Percentiles rank a stretch among this genome's conserved stretches.
Conservation (phyloP, 1,140 invertebrate species). For the Cepaea nemoralis region DNA sequence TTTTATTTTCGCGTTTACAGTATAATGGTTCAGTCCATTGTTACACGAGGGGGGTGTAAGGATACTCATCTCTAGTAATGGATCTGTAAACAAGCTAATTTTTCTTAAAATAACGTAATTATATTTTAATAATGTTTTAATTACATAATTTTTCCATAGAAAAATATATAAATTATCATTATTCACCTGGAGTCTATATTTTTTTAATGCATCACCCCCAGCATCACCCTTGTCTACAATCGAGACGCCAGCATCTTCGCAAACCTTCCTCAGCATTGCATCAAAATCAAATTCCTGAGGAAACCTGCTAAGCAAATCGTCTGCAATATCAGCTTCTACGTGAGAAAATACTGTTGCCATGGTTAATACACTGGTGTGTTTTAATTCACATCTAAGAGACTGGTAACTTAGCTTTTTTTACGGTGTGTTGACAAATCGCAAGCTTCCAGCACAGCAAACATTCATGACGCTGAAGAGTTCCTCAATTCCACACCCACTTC, state of each 20-base stretch:
- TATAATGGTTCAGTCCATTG: conserved; percentile 15
- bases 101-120: no score
- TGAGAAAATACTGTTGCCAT: conserved; percentile 45
- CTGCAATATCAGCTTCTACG: conserved; percentile 43
- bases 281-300: conserved; percentile 48
- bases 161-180: no score
- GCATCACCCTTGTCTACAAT: conserved; percentile 1
- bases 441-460: conserved; percentile 29
- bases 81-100: no score
- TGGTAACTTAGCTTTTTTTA: neutral
- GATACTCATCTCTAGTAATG: neutral
- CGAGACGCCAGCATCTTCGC: conserved; percentile 42
- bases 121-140: no score
- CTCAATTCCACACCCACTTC: conserved; percentile 11
- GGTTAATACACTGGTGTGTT: neutral
- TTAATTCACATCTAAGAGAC: neutral
- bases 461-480: conserved; percentile 24
- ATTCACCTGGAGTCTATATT: conserved; percentile 4
- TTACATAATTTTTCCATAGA: no score
- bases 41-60: neutral
- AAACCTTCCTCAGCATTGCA: conserved; percentile 40
- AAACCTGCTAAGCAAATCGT: conserved; percentile 37
- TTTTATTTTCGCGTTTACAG: conserved; percentile 36
- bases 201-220: conserved; percentile 5
- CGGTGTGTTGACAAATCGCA: conserved; percentile 37